A percentile compares a stretch with the other conserved stretches of the same genome.
Conservation (phyloP, 37 sponge, comb jelly and placozoan genomes). For the Crambe crambe region DNA sequence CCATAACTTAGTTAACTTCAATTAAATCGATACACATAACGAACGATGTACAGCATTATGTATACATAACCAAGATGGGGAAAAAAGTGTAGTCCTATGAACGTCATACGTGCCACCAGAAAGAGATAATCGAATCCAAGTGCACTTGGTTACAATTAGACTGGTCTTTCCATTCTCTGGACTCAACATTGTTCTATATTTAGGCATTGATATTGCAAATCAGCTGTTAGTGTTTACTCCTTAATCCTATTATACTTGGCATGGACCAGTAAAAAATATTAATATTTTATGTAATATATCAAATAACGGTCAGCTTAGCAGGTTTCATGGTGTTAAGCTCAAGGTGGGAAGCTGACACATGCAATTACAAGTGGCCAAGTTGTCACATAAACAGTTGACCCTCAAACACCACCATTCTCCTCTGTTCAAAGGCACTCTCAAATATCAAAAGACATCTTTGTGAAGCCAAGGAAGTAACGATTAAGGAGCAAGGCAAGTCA, state of each 20-base stretch:
- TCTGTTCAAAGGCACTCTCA: background rate
- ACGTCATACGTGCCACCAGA: no score
- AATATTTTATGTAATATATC: no score
- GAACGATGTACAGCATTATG: no score
- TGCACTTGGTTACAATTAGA: no score
- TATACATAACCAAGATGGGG: no score
- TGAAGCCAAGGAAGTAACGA: background rate
- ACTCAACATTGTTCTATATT: no score
- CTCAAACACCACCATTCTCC: background rate
- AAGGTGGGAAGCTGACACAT: background rate
- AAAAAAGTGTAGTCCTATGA: no score
- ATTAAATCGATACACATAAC: no score
- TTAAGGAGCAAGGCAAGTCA: background rate
- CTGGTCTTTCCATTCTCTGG: no score
- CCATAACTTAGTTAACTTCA: no score
- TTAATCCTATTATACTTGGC: background rate
- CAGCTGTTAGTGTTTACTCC: background rate
- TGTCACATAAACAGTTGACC: background rate
- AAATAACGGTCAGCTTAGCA: background rate
- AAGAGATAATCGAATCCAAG: no score
- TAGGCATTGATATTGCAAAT: no score
- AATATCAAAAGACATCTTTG: background rate
- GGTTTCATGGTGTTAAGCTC: background rate
- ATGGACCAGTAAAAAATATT: background rate
- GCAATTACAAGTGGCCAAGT: background rate